Evolutionary conservation across 2,113 vertebrate genomes (phyloP).

Genomic region (Podarcis muralis): DNA sequence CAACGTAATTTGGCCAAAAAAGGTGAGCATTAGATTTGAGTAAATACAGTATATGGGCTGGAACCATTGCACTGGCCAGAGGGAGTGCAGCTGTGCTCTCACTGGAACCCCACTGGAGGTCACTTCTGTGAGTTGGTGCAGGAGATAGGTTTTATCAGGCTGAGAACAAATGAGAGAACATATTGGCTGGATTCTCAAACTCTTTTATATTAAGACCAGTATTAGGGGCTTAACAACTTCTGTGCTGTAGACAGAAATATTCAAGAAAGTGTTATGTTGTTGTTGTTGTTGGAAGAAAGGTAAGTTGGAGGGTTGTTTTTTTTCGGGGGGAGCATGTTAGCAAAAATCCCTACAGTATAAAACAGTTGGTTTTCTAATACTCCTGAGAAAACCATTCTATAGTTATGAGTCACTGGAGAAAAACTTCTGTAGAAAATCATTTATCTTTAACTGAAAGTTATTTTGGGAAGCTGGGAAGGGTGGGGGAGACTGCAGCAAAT

Average conservation of each 20-base stretch:
- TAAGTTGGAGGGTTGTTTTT: background rate
- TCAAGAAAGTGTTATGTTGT: background rate
- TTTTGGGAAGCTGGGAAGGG: constrained; percentile 36
- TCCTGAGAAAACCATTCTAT: background rate
- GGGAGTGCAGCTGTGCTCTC: too few relatives aligned
- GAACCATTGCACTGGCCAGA: background rate
- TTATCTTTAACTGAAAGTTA: constrained; percentile 35
- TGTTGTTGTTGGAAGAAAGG: background rate
- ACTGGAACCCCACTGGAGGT: background rate
- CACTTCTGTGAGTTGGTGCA: background rate
- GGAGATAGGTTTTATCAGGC: background rate
- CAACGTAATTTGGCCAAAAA: too few relatives aligned
- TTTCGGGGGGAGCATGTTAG: background rate
- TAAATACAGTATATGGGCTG: too few relatives aligned
- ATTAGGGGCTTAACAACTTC: background rate
- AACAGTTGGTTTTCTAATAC: background rate
- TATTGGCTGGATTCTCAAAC: background rate
- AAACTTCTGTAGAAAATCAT: constrained; percentile 9
- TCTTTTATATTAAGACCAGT: background rate
- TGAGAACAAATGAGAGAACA: background rate
- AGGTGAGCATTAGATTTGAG: too few relatives aligned
- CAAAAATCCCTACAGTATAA: background rate
- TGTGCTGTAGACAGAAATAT: background rate
- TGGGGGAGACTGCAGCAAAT: constrained; percentile 7
- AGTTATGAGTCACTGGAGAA: background rate